A percentile compares a stretch with the other conserved stretches of the same genome.
phyloP scores from a whole-genome alignment of 2,888 invertebrate species.

The Deilephila porcellus region DNA sequence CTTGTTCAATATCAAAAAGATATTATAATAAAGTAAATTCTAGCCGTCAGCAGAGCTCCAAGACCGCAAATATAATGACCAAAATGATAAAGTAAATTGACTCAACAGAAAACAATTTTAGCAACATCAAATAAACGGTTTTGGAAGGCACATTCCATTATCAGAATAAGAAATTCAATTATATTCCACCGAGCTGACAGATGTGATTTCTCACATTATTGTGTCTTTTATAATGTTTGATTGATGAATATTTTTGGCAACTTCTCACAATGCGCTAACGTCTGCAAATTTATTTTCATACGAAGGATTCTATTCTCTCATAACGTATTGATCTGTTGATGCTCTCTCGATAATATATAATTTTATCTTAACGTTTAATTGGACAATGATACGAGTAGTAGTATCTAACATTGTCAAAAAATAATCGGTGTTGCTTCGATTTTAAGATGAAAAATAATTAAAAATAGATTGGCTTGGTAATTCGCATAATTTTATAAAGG shows the following conservation, averaged over 20 bases:
- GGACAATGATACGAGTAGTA: not conserved
- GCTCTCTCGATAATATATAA: not conserved
- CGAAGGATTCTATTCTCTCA: conserved; percentile 6
- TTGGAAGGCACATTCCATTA: conserved; percentile 13
- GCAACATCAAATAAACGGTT: conserved; percentile 14
- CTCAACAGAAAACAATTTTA: conserved; percentile 6
- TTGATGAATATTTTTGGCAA: conserved; percentile 37
- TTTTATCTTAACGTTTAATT: conserved; percentile 8
- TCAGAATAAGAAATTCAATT: conserved; percentile 41
- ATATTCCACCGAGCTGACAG: conserved; percentile 44
- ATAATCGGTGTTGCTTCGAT: too few relatives aligned
- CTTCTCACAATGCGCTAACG: conserved; percentile 30
- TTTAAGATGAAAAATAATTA: too few relatives aligned
- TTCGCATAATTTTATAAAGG: too few relatives aligned
- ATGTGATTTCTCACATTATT: conserved; percentile 39
- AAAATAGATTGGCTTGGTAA: too few relatives aligned
- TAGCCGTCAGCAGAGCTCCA: too few relatives aligned
- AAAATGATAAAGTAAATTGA: conserved; percentile 7
- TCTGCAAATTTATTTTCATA: not conserved
- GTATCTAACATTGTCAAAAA: too few relatives aligned
- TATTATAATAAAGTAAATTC: not conserved
- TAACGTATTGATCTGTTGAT: not conserved
- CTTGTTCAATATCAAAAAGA: not conserved
- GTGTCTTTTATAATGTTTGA: conserved; percentile 34
- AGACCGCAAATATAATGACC: not conserved